Percentiles rank a stretch among this genome's conserved stretches.
These are phyloP conservation scores for Ceyx margarethae DNA, from an alignment of 2,113 vertebrate genomes.

Conservation along the genomic window DNA sequence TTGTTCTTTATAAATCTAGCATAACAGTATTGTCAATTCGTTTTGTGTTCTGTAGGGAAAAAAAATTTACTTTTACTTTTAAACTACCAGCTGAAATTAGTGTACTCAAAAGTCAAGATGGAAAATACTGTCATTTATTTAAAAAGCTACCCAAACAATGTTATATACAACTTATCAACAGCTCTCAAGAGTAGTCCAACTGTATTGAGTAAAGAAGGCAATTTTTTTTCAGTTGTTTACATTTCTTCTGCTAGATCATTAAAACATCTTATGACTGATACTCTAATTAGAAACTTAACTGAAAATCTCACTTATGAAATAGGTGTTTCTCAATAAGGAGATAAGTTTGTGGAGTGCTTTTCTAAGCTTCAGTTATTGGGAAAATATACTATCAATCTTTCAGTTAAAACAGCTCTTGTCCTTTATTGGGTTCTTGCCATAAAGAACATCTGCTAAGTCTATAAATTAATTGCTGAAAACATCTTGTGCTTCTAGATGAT, in stretches of 20 bases:
- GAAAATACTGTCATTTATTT: not conserved
- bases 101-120: not conserved
- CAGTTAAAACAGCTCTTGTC: not conserved
- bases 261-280: not conserved
- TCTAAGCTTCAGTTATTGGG: not conserved
- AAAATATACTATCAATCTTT: not conserved
- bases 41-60: not conserved
- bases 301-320: not conserved
- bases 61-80: not conserved
- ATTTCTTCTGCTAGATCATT: not conserved
- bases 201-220: not conserved
- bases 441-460: conserved; percentile 4
- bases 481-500: conserved; percentile 30
- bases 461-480: conserved; percentile 51
- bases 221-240: not conserved
- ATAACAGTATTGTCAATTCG: not conserved
- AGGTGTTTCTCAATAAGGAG: not conserved
- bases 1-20: not conserved
- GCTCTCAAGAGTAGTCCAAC: not conserved
- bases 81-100: not conserved
- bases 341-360: not conserved
- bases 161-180: not conserved
- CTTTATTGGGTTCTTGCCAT: conserved; percentile 3
- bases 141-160: not conserved
- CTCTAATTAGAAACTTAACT: not conserved